These are phyloP conservation scores for Augochlorella aurata DNA, from an alignment of 2,888 invertebrate genomes.

Conservation along the genomic window DNA sequence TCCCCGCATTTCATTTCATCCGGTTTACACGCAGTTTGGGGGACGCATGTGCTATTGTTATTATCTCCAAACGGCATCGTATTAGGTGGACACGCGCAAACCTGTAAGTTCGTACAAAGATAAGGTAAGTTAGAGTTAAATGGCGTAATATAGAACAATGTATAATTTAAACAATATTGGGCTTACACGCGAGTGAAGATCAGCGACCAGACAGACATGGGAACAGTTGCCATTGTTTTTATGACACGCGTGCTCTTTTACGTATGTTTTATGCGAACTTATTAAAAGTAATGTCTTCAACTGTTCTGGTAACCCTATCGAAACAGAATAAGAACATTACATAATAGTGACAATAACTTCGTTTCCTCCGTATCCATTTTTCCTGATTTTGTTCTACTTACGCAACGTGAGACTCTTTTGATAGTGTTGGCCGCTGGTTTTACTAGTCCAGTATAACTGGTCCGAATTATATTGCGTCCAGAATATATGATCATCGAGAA, in stretches of 20 bases:
- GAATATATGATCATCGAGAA: constrained; percentile 86
- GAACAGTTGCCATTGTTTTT: constrained; percentile 87
- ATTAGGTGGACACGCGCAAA: constrained; percentile 87
- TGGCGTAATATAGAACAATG: not conserved
- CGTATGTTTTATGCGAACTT: constrained; percentile 80
- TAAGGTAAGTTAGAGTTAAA: not conserved
- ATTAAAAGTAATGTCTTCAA: constrained; percentile 82
- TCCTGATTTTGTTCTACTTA: constrained; percentile 62
- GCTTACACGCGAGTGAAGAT: constrained; percentile 56
- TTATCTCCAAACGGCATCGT: constrained; percentile 83
- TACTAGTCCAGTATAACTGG: constrained; percentile 85
- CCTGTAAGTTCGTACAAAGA: constrained; percentile 51
- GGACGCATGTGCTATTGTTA: constrained; percentile 84
- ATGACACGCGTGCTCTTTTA: constrained; percentile 84
- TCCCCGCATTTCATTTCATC: constrained; percentile 82
- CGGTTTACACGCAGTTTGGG: constrained; percentile 78
- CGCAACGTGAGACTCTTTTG: constrained; percentile 77
- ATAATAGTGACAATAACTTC: not conserved
- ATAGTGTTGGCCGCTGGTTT: constrained; percentile 78
- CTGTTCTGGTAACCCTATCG: constrained; percentile 33
- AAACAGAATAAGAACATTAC: constrained; percentile 2
- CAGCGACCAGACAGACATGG: constrained; percentile 87
- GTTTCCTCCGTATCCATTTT: not conserved
- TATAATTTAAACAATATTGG: not conserved
- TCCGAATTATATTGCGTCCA: constrained; percentile 86